Evolutionary conservation across 2,797 vertebrate genomes (phyloP), one percentile per base, ranked within the genome.

Genomic region (Dendrocincla tyrannina): DNA sequence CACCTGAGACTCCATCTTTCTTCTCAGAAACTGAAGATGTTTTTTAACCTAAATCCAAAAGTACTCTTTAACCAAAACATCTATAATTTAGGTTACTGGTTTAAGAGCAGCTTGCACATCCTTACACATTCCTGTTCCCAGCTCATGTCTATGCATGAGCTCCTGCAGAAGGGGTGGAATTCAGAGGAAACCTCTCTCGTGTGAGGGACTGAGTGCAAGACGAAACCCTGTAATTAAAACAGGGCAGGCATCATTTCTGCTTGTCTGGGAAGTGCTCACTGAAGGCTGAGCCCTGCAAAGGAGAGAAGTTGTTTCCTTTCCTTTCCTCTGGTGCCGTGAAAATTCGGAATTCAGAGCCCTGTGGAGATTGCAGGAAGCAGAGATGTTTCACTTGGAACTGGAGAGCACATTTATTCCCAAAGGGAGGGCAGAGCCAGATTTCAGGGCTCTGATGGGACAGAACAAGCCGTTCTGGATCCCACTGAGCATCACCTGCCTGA

Each of bases 31-130:
- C 30, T 1, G 37, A 16, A 44, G 59, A 13, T 37, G 7, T 10
- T 33, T 64, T 50, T 32, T 59, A 80, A 73, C 17, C 56, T 78
- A 56, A 66, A 80, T 16, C 20, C 5, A 9, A 42, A 49, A 42
- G 66, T 10, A 50, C 11, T 17, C 17, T 11, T 67, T 42, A 32
- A 60, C 11, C 59, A n/a, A 37, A 30, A 35, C 11, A 14, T 47
- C 83, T 14, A 0, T 42, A 27, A 63, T 44, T 70, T n/a, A 14
- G 39, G 7, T 3, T 23, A 24, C 44, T 1, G 0, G 27, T 69
- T 59, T 77, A 62, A 22, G 1, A 25, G 64, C 18, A 67, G 7
- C 32, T 22, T 33, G 30, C 18, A 55, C 7, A 1, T 37, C 46
- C 19, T 70, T 60, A 27, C 27, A 15, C 44, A 10, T 18, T 22